These are phyloP conservation scores for Syngnathus floridae DNA, from an alignment of 2,113 vertebrate species.

Conservation along the genomic window DNA sequence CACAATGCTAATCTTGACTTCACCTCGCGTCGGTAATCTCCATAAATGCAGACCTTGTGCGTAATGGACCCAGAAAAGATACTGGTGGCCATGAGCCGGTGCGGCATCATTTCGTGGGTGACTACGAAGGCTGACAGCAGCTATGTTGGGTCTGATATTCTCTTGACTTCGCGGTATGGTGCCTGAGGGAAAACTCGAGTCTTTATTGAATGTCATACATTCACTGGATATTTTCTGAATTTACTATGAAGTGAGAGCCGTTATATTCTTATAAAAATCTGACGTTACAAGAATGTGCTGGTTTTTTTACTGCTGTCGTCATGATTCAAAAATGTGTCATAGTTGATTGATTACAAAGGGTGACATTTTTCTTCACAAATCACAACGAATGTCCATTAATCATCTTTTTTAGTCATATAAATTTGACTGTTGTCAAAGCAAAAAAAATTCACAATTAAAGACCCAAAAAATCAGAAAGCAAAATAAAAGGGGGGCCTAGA, in stretches of 20 bases:
- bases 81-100: not conserved
- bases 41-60: not conserved
- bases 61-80: slow-evolving; percentile 11
- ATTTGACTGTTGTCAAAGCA: not conserved
- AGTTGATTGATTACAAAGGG: not conserved
- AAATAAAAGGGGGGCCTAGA: not conserved
- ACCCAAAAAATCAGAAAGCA: not conserved
- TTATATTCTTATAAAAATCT: not conserved
- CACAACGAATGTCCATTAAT: not conserved
- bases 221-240: not conserved
- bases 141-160: slow-evolving; percentile 7
- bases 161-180: not conserved
- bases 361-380: too few relatives aligned
- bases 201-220: not conserved
- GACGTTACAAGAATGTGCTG: too few relatives aligned
- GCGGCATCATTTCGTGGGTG: slow-evolving; percentile 19
- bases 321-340: not conserved
- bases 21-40: slow-evolving; percentile 20
- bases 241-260: not conserved
- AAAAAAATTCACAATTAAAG: not conserved
- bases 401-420: not conserved
- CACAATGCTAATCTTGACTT: not conserved
- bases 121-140: slow-evolving; percentile 18
- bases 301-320: not conserved
- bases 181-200: not conserved